Evolutionary conservation across 1,140 invertebrate genomes (phyloP).

Genomic region (Drosophila lini): DNA sequence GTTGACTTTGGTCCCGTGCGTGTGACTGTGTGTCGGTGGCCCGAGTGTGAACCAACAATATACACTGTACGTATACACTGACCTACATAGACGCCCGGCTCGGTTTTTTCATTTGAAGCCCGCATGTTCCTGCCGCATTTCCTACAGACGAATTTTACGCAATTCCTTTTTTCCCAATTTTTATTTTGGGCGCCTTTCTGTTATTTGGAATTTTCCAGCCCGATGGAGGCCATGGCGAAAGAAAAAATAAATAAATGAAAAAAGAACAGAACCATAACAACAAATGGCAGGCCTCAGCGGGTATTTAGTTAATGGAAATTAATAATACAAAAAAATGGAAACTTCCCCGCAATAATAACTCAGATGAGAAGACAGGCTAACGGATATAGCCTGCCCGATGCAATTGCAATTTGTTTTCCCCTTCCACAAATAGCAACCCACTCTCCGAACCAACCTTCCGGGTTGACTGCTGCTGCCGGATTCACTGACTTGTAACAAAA

Average conservation of each 20-base stretch:
- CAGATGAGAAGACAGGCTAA: slow-evolving; percentile 2
- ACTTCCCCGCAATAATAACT: slow-evolving; percentile 33
- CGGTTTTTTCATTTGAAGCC: slow-evolving; percentile 59
- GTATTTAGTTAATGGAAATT: slow-evolving; percentile 75
- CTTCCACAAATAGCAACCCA: not conserved
- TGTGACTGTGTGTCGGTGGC: slow-evolving; percentile 43
- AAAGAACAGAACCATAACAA: slow-evolving; percentile 19
- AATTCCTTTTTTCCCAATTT: slow-evolving; percentile 47
- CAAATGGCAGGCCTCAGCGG: slow-evolving; percentile 31
- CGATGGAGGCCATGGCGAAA: slow-evolving; percentile 24
- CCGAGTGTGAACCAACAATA: slow-evolving; percentile 52
- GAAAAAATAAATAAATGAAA: slow-evolving; percentile 4
- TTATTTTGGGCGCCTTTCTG: slow-evolving; percentile 5
- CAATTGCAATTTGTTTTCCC: slow-evolving; percentile 37
- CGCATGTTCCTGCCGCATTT: slow-evolving; percentile 62
- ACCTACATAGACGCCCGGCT: slow-evolving; percentile 68
- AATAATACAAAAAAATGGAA: slow-evolving; percentile 53
- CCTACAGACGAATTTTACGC: slow-evolving; percentile 54
- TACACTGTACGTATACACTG: slow-evolving; percentile 37
- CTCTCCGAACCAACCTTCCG: slow-evolving; percentile 1
- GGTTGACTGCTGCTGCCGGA: slow-evolving; percentile 18
- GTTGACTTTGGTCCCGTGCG: slow-evolving; percentile 61
- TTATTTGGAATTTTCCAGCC: slow-evolving; percentile 23
- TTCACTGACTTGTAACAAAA: slow-evolving; percentile 51
- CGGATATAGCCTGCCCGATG: slow-evolving; percentile 1